phyloP scores from a whole-genome alignment of 2,113 vertebrate species.

The Prunella himalayana region DNA sequence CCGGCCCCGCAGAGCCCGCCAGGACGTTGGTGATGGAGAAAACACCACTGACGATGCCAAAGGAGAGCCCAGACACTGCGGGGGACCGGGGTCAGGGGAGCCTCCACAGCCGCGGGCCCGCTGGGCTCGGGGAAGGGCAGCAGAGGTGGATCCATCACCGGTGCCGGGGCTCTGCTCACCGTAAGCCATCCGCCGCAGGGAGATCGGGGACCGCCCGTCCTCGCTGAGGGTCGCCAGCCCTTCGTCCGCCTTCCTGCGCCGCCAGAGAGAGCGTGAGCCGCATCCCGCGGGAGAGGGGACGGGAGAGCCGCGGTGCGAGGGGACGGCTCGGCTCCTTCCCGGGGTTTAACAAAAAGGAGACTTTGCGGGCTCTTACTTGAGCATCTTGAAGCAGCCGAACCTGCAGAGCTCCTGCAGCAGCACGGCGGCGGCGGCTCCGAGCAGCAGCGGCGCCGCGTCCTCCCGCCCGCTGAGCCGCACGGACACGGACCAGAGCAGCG shows the following conservation, averaged over 20 bases:
- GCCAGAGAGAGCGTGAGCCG: not conserved
- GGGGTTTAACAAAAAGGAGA: not conserved
- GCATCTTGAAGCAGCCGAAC: slow-evolving; percentile 76
- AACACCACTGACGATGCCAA: slow-evolving; percentile 75
- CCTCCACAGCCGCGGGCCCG: not conserved
- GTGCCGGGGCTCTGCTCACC: slow-evolving; percentile 51
- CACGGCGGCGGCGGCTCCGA: slow-evolving; percentile 73
- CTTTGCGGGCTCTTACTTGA: slow-evolving; percentile 65
- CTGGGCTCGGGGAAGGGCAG: not conserved
- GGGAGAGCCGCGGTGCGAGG: not conserved
- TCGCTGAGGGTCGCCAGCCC: slow-evolving; percentile 73
- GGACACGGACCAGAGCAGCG: slow-evolving; percentile 72
- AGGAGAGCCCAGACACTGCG: slow-evolving; percentile 77
- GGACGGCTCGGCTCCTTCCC: accelerated
- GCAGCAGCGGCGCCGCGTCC: slow-evolving; percentile 66
- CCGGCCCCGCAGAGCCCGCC: slow-evolving; percentile 73
- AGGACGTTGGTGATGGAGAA: slow-evolving; percentile 76
- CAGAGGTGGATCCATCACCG: not conserved
- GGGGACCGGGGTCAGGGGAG: not conserved
- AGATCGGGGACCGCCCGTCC: slow-evolving; percentile 74
- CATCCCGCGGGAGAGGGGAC: accelerated
- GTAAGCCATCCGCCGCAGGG: slow-evolving; percentile 76
- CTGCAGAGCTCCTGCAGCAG: slow-evolving; percentile 76
- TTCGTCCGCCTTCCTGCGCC: slow-evolving; percentile 73
- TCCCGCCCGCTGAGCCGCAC: slow-evolving; percentile 66